Conservation (phyloP, 2,888 invertebrate species). For the Acanthoscelides obtectus region DNA sequence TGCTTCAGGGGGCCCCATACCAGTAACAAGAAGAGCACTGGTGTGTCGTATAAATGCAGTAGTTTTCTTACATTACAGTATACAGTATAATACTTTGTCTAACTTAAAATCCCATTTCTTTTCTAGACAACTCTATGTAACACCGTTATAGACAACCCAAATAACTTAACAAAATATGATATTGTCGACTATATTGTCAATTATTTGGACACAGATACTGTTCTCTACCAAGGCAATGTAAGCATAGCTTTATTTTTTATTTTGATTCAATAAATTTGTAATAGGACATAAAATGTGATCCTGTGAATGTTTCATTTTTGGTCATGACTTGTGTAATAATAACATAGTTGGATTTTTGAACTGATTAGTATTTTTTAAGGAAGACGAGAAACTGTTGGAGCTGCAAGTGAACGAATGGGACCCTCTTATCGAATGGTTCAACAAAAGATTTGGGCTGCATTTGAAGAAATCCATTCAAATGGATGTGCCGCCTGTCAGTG, state of each 20-base stretch:
- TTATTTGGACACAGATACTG: constrained; percentile 76
- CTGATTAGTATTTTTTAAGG: constrained; percentile 47
- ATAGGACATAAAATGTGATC: no score
- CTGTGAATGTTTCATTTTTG: no score
- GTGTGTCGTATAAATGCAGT: no score
- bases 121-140: constrained; percentile 82
- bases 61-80: no score
- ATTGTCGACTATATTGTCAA: constrained; percentile 75
- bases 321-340: neutral
- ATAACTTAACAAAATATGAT: constrained; percentile 68
- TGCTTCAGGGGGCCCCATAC: no score
- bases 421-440: constrained; percentile 86
- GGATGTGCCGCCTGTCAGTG: constrained; percentile 61
- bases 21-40: no score
- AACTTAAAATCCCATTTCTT: constrained; percentile 16
- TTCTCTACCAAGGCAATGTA: constrained; percentile 72
- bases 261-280: no score
- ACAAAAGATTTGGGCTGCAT: constrained; percentile 69
- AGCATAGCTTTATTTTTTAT: no score
- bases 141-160: constrained; percentile 90
- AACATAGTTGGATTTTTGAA: neutral
- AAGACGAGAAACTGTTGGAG: constrained; percentile 72
- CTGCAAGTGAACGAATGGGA: constrained; percentile 83
- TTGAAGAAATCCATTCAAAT: constrained; percentile 69
- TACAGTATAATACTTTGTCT: constrained; percentile 3